Conservation (phyloP, 2,888 invertebrate genomes). For the Sphaerophoria taeniata region DNA sequence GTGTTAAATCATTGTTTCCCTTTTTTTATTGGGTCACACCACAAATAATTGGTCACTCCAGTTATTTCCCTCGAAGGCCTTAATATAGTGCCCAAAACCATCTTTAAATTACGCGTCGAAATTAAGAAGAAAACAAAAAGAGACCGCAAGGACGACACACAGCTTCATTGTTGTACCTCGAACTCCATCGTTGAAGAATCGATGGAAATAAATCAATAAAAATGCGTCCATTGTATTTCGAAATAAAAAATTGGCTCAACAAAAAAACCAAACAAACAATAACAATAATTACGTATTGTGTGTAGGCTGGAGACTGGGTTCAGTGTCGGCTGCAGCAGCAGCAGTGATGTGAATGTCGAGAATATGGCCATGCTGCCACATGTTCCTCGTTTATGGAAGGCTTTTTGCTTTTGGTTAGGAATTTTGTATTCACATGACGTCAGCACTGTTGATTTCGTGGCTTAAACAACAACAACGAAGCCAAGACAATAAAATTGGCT, state of each 20-base stretch:
- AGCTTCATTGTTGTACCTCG: constrained; percentile 18
- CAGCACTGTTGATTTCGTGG: constrained; percentile 41
- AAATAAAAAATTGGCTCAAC: constrained; percentile 33
- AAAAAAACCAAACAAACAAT: neutral
- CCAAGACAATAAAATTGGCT: constrained; percentile 31
- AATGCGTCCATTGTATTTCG: constrained; percentile 53
- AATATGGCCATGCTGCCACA: constrained; percentile 15
- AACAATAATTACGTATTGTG: constrained; percentile 48
- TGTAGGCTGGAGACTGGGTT: constrained; percentile 38
- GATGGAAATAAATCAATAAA: constrained; percentile 61
- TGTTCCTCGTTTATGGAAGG: constrained; percentile 32
- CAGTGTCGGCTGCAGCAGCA: constrained; percentile 13
- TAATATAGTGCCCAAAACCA: no score
- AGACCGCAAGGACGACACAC: neutral
- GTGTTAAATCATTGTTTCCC: neutral
- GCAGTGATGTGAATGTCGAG: constrained; percentile 26
- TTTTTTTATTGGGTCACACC: constrained; percentile 9
- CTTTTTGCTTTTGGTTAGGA: constrained; percentile 55
- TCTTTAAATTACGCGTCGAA: constrained; percentile 25
- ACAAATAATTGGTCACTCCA: neutral
- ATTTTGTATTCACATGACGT: constrained; percentile 52
- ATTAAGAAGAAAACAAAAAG: no score
- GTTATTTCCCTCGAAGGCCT: no score
- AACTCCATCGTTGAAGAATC: neutral
- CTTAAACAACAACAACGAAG: constrained; percentile 3